A percentile compares a stretch with the other conserved stretches of the same genome.
Evolutionary conservation across 2,888 invertebrate species (phyloP).

Genomic region (Phyto melanocephala): DNA sequence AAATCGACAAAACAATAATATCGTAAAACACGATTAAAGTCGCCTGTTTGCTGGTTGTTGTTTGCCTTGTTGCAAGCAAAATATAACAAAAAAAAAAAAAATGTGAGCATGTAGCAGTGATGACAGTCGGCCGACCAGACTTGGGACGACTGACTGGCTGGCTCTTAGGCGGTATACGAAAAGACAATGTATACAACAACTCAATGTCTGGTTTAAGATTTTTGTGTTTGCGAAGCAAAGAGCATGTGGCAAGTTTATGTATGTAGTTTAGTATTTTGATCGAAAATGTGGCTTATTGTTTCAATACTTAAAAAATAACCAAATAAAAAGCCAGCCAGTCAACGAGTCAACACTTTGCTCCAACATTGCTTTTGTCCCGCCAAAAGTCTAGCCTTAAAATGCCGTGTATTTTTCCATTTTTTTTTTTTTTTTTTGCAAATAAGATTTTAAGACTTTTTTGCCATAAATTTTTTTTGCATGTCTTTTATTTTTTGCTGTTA

Average conservation of each 20-base stretch:
- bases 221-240: constrained; percentile 22
- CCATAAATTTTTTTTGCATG: neutral
- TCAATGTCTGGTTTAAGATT: constrained; percentile 55
- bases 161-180: constrained; percentile 53
- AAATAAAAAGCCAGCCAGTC: neutral
- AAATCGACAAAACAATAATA: constrained; percentile 33
- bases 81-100: constrained; percentile 12
- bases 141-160: constrained; percentile 62
- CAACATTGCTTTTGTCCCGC: constrained; percentile 57
- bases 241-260: constrained; percentile 54
- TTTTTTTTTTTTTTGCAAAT: neutral
- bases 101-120: constrained; percentile 42
- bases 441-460: constrained; percentile 10
- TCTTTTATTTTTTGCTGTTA: neutral
- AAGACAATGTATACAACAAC: constrained; percentile 43
- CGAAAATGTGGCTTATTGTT: constrained; percentile 35
- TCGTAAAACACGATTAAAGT: constrained; percentile 59
- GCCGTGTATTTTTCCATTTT: constrained; percentile 36
- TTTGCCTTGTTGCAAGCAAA: constrained; percentile 57
- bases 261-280: constrained; percentile 36
- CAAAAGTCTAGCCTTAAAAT: constrained; percentile 62
- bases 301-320: neutral
- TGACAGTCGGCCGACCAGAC: constrained; percentile 59
- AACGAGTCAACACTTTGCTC: constrained; percentile 39
- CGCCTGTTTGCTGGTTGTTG: constrained; percentile 59